These are phyloP conservation scores for Serinus canaria DNA, from an alignment of 2,113 vertebrate genomes.

Conservation along the genomic window DNA sequence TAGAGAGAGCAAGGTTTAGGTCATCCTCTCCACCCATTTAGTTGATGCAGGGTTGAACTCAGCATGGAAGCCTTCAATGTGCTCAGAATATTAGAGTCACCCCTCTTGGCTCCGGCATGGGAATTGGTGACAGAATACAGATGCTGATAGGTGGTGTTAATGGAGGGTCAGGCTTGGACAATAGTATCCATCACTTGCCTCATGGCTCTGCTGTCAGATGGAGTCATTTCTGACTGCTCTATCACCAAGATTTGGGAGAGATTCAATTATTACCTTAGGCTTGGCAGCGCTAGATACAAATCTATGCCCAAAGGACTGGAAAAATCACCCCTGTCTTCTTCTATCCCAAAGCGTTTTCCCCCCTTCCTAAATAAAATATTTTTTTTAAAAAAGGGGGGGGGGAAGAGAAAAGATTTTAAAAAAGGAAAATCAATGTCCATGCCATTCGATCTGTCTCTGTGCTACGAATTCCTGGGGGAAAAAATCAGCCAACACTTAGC, in stretches of 20 bases:
- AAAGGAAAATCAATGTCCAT: background rate
- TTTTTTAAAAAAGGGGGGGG: accelerated
- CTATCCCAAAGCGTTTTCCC: background rate
- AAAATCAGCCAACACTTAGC: background rate
- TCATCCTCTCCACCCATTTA: slow-evolving; percentile 75
- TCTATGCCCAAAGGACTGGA: slow-evolving; percentile 26
- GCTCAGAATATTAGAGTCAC: slow-evolving; percentile 81
- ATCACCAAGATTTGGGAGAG: slow-evolving; percentile 83
- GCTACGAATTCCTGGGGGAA: background rate
- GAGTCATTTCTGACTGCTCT: slow-evolving; percentile 81
- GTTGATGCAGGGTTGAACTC: slow-evolving; percentile 70
- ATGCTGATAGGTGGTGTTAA: slow-evolving; percentile 93
- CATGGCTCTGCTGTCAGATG: slow-evolving; percentile 82
- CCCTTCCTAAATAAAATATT: background rate
- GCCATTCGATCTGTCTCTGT: background rate
- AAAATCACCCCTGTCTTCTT: background rate
- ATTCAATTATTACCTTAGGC: slow-evolving; percentile 85
- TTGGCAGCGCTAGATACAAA: slow-evolving; percentile 73
- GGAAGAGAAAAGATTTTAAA: accelerated
- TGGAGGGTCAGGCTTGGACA: slow-evolving; percentile 90
- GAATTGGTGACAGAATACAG: slow-evolving; percentile 86
- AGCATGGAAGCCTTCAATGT: slow-evolving; percentile 74
- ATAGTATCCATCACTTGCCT: slow-evolving; percentile 90
- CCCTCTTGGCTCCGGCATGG: slow-evolving; percentile 80
- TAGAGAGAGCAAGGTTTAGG: slow-evolving; percentile 65